Evolutionary conservation across 2,797 vertebrate genomes (phyloP).

Genomic region (Streptopelia turtur): DNA sequence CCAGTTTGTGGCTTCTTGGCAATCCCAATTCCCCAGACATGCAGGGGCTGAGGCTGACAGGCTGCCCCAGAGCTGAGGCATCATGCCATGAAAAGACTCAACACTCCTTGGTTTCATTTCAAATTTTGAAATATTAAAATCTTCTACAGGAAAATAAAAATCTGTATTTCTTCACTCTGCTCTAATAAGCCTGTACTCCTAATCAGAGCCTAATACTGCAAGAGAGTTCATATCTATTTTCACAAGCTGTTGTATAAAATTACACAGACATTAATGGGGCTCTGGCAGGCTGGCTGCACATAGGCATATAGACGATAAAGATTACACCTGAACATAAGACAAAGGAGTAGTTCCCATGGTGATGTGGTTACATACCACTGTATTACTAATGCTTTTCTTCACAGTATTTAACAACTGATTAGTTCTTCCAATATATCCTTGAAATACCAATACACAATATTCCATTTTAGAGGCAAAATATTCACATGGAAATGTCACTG

Average conservation of each 20-base stretch:
- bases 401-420: background rate
- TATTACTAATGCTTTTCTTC: background rate
- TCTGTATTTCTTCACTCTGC: background rate
- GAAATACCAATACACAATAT: background rate
- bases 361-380: background rate
- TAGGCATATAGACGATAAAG: background rate
- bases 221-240: background rate
- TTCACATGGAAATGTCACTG: background rate
- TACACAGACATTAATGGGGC: background rate
- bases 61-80: background rate
- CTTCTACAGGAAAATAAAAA: background rate
- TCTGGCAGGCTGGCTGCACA: background rate
- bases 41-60: background rate
- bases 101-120: background rate
- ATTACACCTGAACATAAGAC: background rate
- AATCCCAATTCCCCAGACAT: background rate
- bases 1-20: background rate
- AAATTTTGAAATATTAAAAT: constrained; percentile 11
- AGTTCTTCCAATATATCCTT: background rate
- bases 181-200: background rate
- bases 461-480: background rate
- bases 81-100: background rate
- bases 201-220: background rate
- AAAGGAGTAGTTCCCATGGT: background rate
- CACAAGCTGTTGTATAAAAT: background rate